These are phyloP conservation scores for Drosophila lacteicornis DNA, from an alignment of 1,140 invertebrate genomes.

Conservation along the genomic window DNA sequence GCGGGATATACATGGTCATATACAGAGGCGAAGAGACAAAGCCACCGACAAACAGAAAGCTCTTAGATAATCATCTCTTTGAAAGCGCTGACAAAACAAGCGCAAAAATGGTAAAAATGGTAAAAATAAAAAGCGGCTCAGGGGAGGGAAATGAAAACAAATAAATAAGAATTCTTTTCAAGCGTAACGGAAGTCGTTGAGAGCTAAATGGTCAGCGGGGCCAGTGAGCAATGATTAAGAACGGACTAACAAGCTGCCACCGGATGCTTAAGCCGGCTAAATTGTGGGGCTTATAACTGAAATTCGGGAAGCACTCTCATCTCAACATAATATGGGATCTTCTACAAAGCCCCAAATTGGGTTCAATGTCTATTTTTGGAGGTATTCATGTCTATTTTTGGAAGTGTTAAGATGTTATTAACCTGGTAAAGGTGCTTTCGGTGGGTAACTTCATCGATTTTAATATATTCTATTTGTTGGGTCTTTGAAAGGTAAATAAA, in stretches of 20 bases:
- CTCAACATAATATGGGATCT: background rate
- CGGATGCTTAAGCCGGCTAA: slow-evolving; percentile 48
- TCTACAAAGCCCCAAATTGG: background rate
- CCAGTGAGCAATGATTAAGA: slow-evolving; percentile 54
- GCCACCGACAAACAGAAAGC: slow-evolving; percentile 36
- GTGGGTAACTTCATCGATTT: background rate
- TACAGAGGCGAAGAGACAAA: slow-evolving; percentile 19
- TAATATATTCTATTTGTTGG: background rate
- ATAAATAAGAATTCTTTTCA: slow-evolving; percentile 70
- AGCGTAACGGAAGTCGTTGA: slow-evolving; percentile 75
- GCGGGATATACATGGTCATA: slow-evolving; percentile 4
- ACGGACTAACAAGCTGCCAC: slow-evolving; percentile 50
- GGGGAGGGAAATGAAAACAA: slow-evolving; percentile 29
- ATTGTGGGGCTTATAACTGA: slow-evolving; percentile 36
- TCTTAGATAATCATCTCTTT: slow-evolving; percentile 67
- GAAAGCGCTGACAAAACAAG: slow-evolving; percentile 68
- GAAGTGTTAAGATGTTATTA: slow-evolving; percentile 17
- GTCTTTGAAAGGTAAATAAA: background rate
- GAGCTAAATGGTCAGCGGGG: slow-evolving; percentile 72
- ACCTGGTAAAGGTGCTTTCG: background rate
- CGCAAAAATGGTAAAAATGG: slow-evolving; percentile 50
- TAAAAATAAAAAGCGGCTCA: slow-evolving; percentile 5
- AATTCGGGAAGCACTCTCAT: slow-evolving; percentile 26
- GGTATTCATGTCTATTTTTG: slow-evolving; percentile 7
- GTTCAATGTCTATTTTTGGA: slow-evolving; percentile 29